Evolutionary conservation across 2,797 vertebrate species (phyloP).

Genomic region (Thaleichthys pacificus): DNA sequence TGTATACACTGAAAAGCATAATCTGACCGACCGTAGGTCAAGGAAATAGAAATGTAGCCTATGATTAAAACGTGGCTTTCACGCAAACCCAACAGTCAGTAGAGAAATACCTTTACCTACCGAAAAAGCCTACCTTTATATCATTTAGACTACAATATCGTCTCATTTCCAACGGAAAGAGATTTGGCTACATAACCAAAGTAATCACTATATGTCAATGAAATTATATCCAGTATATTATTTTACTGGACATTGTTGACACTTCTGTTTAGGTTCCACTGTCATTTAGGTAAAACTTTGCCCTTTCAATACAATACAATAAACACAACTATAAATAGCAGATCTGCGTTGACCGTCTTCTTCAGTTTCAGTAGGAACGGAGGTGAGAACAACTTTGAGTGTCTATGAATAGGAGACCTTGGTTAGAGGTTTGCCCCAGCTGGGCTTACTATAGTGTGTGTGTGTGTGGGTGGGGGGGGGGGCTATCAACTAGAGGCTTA

Average conservation of each 20-base stretch:
- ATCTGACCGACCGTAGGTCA: background rate
- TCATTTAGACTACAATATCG: too few relatives aligned
- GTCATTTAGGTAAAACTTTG: conserved; percentile 47
- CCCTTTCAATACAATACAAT: conserved; percentile 66
- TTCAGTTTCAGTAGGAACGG: conserved; percentile 54
- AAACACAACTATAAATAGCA: conserved; percentile 69
- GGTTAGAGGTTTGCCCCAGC: conserved; percentile 54
- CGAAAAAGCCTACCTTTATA: too few relatives aligned
- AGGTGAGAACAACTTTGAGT: conserved; percentile 70
- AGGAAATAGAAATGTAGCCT: background rate
- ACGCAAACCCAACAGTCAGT: too few relatives aligned
- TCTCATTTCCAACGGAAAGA: too few relatives aligned
- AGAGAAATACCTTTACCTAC: too few relatives aligned
- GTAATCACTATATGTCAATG: too few relatives aligned
- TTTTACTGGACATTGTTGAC: too few relatives aligned
- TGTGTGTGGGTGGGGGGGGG: conserved; percentile 24
- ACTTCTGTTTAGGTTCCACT: background rate
- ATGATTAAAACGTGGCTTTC: too few relatives aligned
- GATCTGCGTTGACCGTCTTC: conserved; percentile 54
- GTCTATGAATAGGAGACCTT: conserved; percentile 66
- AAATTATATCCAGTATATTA: too few relatives aligned
- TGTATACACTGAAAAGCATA: background rate
- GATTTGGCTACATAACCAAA: too few relatives aligned
- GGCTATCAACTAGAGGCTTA: conserved; percentile 39
- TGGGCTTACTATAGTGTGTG: conserved; percentile 35